A percentile compares a stretch with the other conserved stretches of the same genome.
These are phyloP conservation scores for Hycleus cichorii DNA, from an alignment of 1,140 invertebrate genomes.

Conservation along the genomic window DNA sequence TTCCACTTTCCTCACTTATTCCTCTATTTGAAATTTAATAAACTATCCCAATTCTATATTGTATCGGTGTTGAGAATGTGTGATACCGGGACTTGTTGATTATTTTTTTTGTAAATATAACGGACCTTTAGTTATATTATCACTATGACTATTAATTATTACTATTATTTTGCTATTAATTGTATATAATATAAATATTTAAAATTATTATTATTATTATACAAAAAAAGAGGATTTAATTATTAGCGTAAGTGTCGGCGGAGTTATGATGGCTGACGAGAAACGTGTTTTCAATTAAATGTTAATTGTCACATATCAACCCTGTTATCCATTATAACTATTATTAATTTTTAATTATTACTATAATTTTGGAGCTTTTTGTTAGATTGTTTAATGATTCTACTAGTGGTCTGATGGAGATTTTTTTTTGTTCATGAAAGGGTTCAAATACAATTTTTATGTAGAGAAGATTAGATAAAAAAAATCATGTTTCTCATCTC, in stretches of 20 bases:
- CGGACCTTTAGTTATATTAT: conserved; percentile 22
- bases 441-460: too few species aligned
- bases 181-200: conserved; percentile 24
- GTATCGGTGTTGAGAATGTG: too few species aligned
- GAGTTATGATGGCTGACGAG: conserved; percentile 22
- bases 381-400: not conserved
- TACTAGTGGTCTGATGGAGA: not conserved
- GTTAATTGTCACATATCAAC: conserved; percentile 5
- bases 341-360: conserved; percentile 2
- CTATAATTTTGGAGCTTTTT: conserved; percentile 3
- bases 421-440: too few species aligned
- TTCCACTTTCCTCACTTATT: not conserved
- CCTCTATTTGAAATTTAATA: not conserved
- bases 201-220: not conserved
- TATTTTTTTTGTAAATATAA: conserved; percentile 18
- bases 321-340: not conserved
- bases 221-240: conserved; percentile 1
- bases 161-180: conserved; percentile 7
- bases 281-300: conserved; percentile 4
- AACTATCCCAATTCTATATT: too few species aligned
- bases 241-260: conserved; percentile 13
- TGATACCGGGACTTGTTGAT: not conserved
- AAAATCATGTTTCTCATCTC: conserved; percentile 32
- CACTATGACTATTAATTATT: not conserved
- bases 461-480: not conserved